Evolutionary conservation across 2,113 vertebrate genomes (phyloP), one percentile per base, ranked within the genome.

Genomic region (Hippocampus abdominalis): DNA sequence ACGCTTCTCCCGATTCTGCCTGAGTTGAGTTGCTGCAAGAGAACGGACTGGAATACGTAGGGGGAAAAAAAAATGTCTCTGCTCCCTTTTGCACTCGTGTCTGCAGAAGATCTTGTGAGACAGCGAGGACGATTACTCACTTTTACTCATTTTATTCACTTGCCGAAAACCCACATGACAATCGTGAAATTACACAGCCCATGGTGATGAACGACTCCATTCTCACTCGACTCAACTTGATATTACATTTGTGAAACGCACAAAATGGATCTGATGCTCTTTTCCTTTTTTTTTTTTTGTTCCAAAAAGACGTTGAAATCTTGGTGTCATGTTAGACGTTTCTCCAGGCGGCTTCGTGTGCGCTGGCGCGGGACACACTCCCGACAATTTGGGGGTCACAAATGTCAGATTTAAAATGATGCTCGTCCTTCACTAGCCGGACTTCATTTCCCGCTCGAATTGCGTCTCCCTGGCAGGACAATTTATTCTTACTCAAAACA

Each of bases 131-230:
- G 75, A 68, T 71, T 71, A 70, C 73, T 81, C 78, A 86, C 86
- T 76, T 77, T 64, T 71, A 76, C 60, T 78, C 71, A 74, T 78
- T 68, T 48, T 66, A 69, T 80, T 79, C 73, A 80, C 27, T 76
- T 59, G n/a, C 53, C 16, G 70, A 75, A 42, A 57, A 11, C 62
- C 73, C 68, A 74, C 75, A 56, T 68, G 74, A 75, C 79, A 73
- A 69, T 78, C 73, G 63, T 39, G 72, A 71, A 84, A 87, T 82
- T 79, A 84, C 79, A 72, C 20, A 69, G 69, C 70, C 76, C 68
- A 6, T 64, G 44, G 32, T 86, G 86, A 87, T 80, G 78, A 86
- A 89, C 85, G 76, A 61, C 71, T 77, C 71, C 84, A 84, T 71
- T 84, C 73, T 82, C 25, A 36, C 40, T 69, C 69, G 64, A 46